A percentile compares a stretch with the other conserved stretches of the same genome.
Conservation (phyloP, 1,140 invertebrate species). For the Apolygus lucorum region DNA sequence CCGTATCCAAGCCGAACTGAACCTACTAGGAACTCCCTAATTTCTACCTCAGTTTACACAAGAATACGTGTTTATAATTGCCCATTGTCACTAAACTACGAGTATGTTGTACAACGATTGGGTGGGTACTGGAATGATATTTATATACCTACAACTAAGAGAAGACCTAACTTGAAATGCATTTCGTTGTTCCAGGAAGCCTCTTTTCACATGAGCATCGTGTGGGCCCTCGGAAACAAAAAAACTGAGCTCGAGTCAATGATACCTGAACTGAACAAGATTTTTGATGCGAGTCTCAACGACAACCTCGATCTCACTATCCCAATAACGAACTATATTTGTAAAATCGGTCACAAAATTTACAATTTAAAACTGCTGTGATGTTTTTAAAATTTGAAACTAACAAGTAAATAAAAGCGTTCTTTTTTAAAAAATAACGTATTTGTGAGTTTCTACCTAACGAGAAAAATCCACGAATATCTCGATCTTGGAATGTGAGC, state of each 20-base stretch:
- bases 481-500: too few relatives aligned
- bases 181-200: slow-evolving; percentile 25
- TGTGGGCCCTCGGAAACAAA: slow-evolving; percentile 29
- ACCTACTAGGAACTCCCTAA: too few relatives aligned
- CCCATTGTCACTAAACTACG: too few relatives aligned
- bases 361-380: slow-evolving; percentile 27
- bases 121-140: too few relatives aligned
- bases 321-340: slow-evolving; percentile 22
- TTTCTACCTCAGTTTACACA: too few relatives aligned
- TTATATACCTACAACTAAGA: neutral
- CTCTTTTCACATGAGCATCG: slow-evolving; percentile 32
- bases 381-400: slow-evolving; percentile 41
- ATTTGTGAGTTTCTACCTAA: too few relatives aligned
- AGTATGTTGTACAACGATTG: too few relatives aligned
- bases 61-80: too few relatives aligned
- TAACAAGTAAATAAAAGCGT: neutral
- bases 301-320: slow-evolving; percentile 23
- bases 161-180: too few relatives aligned
- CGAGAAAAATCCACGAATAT: too few relatives aligned
- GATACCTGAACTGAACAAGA: slow-evolving; percentile 21
- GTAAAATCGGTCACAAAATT: slow-evolving; percentile 29
- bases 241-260: slow-evolving; percentile 24
- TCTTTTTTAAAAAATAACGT: neutral
- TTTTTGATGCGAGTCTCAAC: slow-evolving; percentile 11
- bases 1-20: too few relatives aligned